These are phyloP conservation scores for Leptinotarsa defecta DNA, from an alignment of 1,140 invertebrate genomes.

Conservation along the genomic window DNA sequence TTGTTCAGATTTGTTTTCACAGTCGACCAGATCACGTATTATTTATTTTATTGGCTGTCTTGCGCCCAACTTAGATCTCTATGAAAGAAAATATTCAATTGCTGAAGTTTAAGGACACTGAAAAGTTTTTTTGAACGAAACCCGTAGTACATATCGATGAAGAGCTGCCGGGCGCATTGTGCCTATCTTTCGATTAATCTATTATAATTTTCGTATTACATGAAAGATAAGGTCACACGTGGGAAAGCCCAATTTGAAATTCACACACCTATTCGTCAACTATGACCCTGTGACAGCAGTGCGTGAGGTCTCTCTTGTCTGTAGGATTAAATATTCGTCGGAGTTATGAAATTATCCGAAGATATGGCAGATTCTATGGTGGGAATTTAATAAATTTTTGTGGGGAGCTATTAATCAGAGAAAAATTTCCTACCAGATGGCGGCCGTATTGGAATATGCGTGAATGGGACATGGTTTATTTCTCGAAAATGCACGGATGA, in stretches of 20 bases:
- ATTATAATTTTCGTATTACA: too few relatives aligned
- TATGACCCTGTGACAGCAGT: slow-evolving; percentile 5
- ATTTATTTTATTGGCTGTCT: too few relatives aligned
- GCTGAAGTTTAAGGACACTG: too few relatives aligned
- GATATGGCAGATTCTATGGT: not conserved
- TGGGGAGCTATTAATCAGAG: not conserved
- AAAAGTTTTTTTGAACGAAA: too few relatives aligned
- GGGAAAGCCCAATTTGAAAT: not conserved
- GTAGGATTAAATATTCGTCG: not conserved
- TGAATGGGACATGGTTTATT: not conserved
- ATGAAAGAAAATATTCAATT: too few relatives aligned
- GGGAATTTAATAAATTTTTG: slow-evolving; percentile 3
- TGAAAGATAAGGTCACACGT: not conserved
- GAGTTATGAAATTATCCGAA: slow-evolving; percentile 5
- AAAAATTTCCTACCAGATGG: slow-evolving; percentile 1
- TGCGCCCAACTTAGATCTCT: too few relatives aligned
- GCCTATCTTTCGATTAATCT: too few relatives aligned
- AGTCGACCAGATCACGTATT: too few relatives aligned
- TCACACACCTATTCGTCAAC: not conserved
- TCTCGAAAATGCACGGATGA: not conserved
- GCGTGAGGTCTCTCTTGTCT: slow-evolving; percentile 4
- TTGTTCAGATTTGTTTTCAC: too few relatives aligned
- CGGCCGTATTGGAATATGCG: slow-evolving; percentile 4
- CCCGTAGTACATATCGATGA: too few relatives aligned
- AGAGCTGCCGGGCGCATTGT: too few relatives aligned